Base-by-base conservation (phyloP, 64 coral and sea anemone genomes). In the Cladopsammia gracilis region DNA sequence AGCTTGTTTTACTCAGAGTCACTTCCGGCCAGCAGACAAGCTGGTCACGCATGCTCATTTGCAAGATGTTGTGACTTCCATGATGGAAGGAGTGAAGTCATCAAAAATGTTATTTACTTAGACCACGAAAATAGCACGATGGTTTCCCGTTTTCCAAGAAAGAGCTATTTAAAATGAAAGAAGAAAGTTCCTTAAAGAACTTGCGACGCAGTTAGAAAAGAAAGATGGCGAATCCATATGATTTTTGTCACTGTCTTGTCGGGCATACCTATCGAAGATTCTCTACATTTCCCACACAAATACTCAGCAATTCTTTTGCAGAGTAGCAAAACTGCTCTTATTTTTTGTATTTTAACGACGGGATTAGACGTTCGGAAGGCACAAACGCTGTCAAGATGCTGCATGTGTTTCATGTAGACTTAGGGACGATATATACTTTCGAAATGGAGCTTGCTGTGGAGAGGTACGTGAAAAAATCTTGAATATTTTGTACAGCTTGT, bases 381-480 rank as follows among this genome's bases (percentile, higher is more conserved):
- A 12, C 20, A 84, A 62, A 82, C 24, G 8, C 20, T 20, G 13
- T 73, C 22, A 98, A 86, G 47, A 98, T 98, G 98, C 48, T 99
- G 60, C 92, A 99, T 50, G 98, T 99, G 48, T 99, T 99, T 89
- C 76, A 93, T 54, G 98, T 99, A 71, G 98, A 99, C 87, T 79
- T 86, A 26, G 98, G 98, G 25, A 86, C 70, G 57, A 96, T 94
- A 86, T 94, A 96, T 65, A 94, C 94, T 7, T 99, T 99, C 75
- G 87, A 96, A 66, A 92, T 99, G 94, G 98, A 99, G 81, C 88
- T 99, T 13, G 98, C 98, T 7, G 96, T 99, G 98, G 98, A 99
- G 72, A 99, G 98, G 98, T 99, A 56, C 34, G 34, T 34, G 34
- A 56, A 56, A 56, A 34, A 34, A 34, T 34, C 34, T 34, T 34